Conservation (phyloP, 2,113 vertebrate genomes). For the Pollimyrus isidori region DNA sequence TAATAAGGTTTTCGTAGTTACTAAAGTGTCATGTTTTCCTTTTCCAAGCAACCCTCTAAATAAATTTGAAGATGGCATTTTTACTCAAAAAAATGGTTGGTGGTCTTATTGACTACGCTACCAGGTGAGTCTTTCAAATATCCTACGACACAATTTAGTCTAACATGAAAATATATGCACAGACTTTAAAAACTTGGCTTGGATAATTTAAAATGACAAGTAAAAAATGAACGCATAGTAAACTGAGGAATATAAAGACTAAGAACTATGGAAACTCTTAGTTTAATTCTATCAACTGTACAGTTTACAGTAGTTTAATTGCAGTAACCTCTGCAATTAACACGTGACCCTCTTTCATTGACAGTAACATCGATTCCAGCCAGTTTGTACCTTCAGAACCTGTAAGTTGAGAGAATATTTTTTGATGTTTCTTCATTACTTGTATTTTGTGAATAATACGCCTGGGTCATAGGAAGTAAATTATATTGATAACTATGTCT, state of each 20-base stretch:
- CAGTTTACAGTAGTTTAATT: not conserved
- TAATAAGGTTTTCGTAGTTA: not conserved
- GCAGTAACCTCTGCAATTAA: too few relatives aligned
- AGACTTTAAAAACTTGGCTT: not conserved
- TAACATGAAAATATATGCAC: not conserved
- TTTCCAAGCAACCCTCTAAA: not conserved
- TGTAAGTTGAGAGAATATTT: slow-evolving; percentile 45
- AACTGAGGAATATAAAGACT: not conserved
- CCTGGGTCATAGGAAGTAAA: not conserved
- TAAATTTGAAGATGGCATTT: not conserved
- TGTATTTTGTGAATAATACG: not conserved
- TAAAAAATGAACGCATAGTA: not conserved
- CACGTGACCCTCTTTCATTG: not conserved
- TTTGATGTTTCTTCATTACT: not conserved
- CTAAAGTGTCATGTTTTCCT: not conserved
- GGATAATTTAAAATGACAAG: not conserved
- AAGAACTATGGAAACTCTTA: not conserved
- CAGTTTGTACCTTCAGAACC: slow-evolving; percentile 49
- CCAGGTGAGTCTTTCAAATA: not conserved
- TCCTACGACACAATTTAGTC: not conserved
- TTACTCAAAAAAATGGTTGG: not conserved
- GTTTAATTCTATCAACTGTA: not conserved
- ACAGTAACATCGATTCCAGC: slow-evolving; percentile 55
- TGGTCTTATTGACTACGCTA: not conserved
- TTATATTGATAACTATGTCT: not conserved